Percentiles rank a stretch among this genome's conserved stretches.
These are phyloP conservation scores for Arbacia lixula DNA, from an alignment of 53 echinoderm and acorn worm species.

Conservation along the genomic window DNA sequence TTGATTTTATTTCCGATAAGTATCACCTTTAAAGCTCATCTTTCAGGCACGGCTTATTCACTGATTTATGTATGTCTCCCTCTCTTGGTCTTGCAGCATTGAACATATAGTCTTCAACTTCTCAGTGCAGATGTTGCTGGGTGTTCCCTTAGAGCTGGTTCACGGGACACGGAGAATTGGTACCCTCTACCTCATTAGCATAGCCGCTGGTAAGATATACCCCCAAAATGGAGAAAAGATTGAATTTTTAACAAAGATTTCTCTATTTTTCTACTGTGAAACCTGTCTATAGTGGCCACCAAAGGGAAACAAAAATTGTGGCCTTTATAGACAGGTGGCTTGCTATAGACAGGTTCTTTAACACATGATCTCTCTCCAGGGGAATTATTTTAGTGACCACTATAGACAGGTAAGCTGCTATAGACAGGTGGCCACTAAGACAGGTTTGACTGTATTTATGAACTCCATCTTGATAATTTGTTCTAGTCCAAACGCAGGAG, in stretches of 20 bases:
- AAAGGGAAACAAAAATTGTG: too few species aligned
- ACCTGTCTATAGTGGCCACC: neutral
- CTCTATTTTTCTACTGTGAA: neutral
- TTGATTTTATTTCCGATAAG: too few species aligned
- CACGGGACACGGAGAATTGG: conserved; percentile 89
- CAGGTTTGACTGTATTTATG: neutral
- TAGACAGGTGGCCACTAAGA: neutral
- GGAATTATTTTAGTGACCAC: neutral
- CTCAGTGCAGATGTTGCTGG: conserved; percentile 86
- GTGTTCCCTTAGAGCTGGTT: conserved; percentile 91
- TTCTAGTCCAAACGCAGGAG: too few species aligned
- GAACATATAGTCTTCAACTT: conserved; percentile 97
- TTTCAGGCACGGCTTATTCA: too few species aligned
- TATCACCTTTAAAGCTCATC: too few species aligned
- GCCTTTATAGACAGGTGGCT: neutral
- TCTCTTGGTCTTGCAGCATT: conserved; percentile 71
- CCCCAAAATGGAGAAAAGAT: neutral
- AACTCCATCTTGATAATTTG: neutral
- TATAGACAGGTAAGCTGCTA: neutral
- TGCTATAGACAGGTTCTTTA: neutral
- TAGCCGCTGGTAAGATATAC: conserved; percentile 83
- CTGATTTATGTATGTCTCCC: too few species aligned
- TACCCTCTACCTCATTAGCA: conserved; percentile 75
- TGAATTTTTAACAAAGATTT: neutral
- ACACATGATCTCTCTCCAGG: neutral